Base-by-base conservation (phyloP, 2,113 vertebrate species). In the Prunella himalayana region DNA sequence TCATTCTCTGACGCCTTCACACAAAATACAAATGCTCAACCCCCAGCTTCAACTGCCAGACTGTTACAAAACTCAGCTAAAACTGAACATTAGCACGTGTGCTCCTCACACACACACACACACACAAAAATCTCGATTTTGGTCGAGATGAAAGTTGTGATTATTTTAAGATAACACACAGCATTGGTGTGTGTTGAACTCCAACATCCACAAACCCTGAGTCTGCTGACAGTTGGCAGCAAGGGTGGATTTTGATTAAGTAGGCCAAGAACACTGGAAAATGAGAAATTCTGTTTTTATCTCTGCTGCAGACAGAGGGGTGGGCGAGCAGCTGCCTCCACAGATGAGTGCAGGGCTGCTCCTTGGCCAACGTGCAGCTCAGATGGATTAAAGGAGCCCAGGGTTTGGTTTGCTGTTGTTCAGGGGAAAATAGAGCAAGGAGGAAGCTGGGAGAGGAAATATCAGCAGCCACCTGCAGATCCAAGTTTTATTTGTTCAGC, bases 161-260 rank as follows among this genome's bases (percentile, higher is more conserved):
- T 80, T 86, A 86, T 89, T 94, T 94, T 60, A 84, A 85, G 88
- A 15, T 47, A 66, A 1, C 45, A 8, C n/a, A 6, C 7, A 51
- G 87, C 75, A 53, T 86, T 49, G 17, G 30, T 0, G 15, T 25
- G 65, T 79, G 45, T 27, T 60, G 73, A 91, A 65, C 68, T 60
- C 11, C 44, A 42, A 61, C 24, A 7, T 71, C 88, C 51, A 47
- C 39, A 69, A 75, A 56, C 35, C 33, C 0, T 20, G 45, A 45
- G 12, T 31, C 28, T 93, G 88, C 91, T 75, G 82, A 31, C 80
- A 78, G 72, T 15, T 95, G 95, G 94, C 93, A 91, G 86, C 53
- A 59, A 31, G 45, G n/a, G 35, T 49, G 64, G 76, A 28, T 85
- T 93, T 71, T 78, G 78, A 85, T 81, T 68, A 89, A 94, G 63